Conservation (phyloP, 2,797 vertebrate genomes). For the Ceryle rudis region DNA sequence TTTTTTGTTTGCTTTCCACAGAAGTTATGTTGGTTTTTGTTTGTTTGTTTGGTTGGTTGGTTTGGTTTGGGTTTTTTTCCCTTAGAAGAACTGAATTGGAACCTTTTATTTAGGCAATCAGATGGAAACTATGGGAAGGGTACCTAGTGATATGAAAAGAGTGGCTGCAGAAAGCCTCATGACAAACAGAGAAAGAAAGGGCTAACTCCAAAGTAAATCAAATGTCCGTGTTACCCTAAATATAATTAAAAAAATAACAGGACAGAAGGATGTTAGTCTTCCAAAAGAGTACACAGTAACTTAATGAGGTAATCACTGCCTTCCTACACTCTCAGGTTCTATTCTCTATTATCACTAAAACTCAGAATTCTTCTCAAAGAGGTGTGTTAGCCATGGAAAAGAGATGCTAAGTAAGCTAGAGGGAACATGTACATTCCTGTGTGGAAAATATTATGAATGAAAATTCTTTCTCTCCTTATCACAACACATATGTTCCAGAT, state of each 20-base stretch:
- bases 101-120: not conserved
- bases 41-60: fast-evolving
- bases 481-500: not conserved
- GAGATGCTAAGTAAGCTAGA: not conserved
- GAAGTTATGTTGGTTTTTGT: not conserved
- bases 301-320: not conserved
- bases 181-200: not conserved
- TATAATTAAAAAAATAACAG: not conserved
- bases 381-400: not conserved
- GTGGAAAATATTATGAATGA: not conserved
- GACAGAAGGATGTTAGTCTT: not conserved
- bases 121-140: not conserved
- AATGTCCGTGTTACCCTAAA: not conserved
- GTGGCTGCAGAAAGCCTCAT: not conserved
- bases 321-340: not conserved
- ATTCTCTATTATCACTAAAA: not conserved
- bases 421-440: not conserved
- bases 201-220: not conserved
- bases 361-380: not conserved
- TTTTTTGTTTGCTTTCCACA: not conserved
- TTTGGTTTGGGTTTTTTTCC: not conserved
- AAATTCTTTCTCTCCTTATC: not conserved
- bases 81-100: not conserved
- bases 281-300: not conserved
- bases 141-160: not conserved